Conservation (phyloP, 2,888 invertebrate genomes). For the Petrophora chlorosata region DNA sequence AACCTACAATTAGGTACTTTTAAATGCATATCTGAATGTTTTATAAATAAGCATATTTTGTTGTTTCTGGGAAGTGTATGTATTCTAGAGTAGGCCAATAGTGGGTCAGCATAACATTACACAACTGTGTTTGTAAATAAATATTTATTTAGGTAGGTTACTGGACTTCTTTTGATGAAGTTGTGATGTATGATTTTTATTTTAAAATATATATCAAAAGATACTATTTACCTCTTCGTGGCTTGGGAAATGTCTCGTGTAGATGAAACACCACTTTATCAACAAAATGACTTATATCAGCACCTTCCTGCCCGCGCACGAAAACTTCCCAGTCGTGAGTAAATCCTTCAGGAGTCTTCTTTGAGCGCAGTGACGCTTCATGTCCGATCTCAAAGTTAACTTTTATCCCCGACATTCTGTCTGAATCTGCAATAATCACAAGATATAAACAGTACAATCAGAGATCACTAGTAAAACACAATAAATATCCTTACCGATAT, state of each 20-base stretch:
- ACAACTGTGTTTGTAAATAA: constrained; percentile 27
- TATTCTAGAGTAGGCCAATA: constrained; percentile 16
- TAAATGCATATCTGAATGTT: too few species aligned
- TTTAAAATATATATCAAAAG: constrained; percentile 3
- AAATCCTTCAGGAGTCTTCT: constrained; percentile 94
- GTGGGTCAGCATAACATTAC: constrained; percentile 25
- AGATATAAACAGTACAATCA: constrained; percentile 34
- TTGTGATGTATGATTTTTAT: not conserved
- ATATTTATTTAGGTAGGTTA: not conserved
- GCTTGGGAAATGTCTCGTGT: constrained; percentile 96
- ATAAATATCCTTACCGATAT: constrained; percentile 29
- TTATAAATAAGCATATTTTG: too few species aligned
- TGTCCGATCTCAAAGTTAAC: constrained; percentile 97
- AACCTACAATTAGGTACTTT: not conserved
- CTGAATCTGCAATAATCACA: constrained; percentile 34
- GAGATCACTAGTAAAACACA: constrained; percentile 36
- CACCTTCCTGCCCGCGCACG: constrained; percentile 93
- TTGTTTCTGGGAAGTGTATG: not conserved
- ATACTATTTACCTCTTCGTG: constrained; percentile 89
- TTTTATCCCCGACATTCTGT: constrained; percentile 72
- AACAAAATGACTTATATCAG: constrained; percentile 94
- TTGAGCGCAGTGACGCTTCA: constrained; percentile 91
- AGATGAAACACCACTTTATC: constrained; percentile 96
- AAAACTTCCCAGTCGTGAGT: constrained; percentile 99
- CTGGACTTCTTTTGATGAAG: not conserved